Evolutionary conservation across 2,797 vertebrate species (phyloP), one percentile per base, ranked within the genome.

Genomic region (Xenopus petersii): DNA sequence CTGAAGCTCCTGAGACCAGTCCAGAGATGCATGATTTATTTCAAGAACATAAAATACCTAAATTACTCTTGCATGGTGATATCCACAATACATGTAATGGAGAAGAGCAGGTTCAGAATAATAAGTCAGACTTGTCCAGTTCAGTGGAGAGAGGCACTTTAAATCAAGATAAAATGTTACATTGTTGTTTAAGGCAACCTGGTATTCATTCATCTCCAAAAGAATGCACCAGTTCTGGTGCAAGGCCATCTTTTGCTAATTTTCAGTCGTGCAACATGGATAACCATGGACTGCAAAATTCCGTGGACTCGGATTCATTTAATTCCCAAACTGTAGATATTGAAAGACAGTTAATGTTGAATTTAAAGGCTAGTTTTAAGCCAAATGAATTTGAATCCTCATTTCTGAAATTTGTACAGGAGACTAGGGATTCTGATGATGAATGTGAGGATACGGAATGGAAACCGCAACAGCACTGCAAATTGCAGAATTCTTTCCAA

Each of bases 301-400:
- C 71, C 9, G 4, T 63, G 33, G 66, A 73, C 59, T 70, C 67
- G 0, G 21, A n/a, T 16, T 21, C 55, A 5, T 63, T 82, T 68
- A 82, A 75, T 79, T 70, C 84, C 73, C 15, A 80, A 12, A 91
- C 87, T 83, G 88, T 91, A 36, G 89, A 83, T 76, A 80, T 76
- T 55, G 87, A 88, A 72, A 89, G 88, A 74, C 85, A 82, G 72
- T 70, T 82, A 69, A 80, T 92, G 8, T 97, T 97, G 85, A 95
- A 98, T 87, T 89, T 98, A 58, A 89, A 91, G 36, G 84, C 93
- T 9, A 42, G 3, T 13, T 99, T 96, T 36, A 99, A 98, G 80
- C 95, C 96, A 0, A 94, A 97, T 82, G 96, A 95, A 67, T 99
- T 98, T 36, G 96, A 99, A 83, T 94, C 94, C 8, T 98, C 96